phyloP scores from a whole-genome alignment of 2,113 vertebrate genomes.

The Gymnobelideus leadbeateri region DNA sequence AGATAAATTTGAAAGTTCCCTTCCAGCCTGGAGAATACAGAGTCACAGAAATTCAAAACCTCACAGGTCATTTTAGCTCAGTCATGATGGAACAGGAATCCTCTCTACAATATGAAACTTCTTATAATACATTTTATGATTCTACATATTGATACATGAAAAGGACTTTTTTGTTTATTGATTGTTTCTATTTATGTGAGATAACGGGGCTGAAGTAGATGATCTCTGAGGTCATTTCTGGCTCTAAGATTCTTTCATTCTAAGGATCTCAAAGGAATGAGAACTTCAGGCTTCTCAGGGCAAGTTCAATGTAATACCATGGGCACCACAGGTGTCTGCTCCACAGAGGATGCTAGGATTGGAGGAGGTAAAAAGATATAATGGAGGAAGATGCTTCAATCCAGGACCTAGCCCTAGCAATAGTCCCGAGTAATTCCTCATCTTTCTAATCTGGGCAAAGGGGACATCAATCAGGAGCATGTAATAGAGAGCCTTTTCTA shows the following conservation, averaged over 20 bases:
- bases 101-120: not conserved
- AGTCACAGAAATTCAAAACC: not conserved
- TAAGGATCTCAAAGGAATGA: not conserved
- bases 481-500: not conserved
- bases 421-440: not conserved
- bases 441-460: not conserved
- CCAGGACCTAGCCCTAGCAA: not conserved
- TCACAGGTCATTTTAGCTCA: not conserved
- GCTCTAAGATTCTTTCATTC: not conserved
- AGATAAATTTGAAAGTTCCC: not conserved
- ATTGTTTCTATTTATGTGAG: not conserved
- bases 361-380: not conserved
- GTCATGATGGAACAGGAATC: not conserved
- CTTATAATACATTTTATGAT: not conserved
- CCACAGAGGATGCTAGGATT: not conserved
- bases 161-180: not conserved
- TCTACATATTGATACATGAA: not conserved
- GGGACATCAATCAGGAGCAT: not conserved
- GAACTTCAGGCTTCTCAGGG: not conserved
- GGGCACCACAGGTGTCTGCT: not conserved
- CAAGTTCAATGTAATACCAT: too few relatives aligned
- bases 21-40: not conserved
- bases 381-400: not conserved
- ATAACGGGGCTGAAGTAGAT: not conserved
- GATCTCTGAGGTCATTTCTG: not conserved